A percentile compares a stretch with the other conserved stretches of the same genome.
Evolutionary conservation across 2,888 invertebrate genomes (phyloP).

Genomic region (Cosmorhoe ocellata): DNA sequence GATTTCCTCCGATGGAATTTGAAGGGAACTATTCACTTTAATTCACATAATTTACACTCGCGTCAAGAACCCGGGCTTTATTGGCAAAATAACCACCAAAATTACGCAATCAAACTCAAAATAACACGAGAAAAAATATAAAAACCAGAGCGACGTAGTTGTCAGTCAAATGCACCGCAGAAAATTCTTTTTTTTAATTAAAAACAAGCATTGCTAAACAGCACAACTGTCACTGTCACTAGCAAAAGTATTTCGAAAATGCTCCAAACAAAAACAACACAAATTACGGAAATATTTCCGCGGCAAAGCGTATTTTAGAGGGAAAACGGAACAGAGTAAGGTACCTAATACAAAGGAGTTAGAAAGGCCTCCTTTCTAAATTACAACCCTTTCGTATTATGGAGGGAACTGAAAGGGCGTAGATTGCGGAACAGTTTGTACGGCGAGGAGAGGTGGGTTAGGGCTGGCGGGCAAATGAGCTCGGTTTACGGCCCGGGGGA

Average conservation of each 20-base stretch:
- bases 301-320: slow-evolving; percentile 22
- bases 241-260: not conserved
- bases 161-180: no score
- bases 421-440: slow-evolving; percentile 17
- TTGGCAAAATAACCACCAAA: no score
- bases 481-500: slow-evolving; percentile 21
- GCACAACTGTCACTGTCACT: no score
- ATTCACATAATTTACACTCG: no score
- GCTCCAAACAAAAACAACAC: slow-evolving; percentile 5
- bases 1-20: no score
- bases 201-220: no score
- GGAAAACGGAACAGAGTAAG: slow-evolving; percentile 27
- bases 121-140: no score
- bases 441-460: not conserved
- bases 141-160: no score
- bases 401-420: not conserved
- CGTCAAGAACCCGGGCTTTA: no score
- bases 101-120: no score
- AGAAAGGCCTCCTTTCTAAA: slow-evolving; percentile 25
- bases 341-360: slow-evolving; percentile 28
- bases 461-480: slow-evolving; percentile 17
- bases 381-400: slow-evolving; percentile 31
- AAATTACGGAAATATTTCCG: slow-evolving; percentile 15
- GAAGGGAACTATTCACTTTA: no score
- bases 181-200: no score